Evolutionary conservation across 2,113 vertebrate genomes (phyloP).

Genomic region (Catagonus wagneri): DNA sequence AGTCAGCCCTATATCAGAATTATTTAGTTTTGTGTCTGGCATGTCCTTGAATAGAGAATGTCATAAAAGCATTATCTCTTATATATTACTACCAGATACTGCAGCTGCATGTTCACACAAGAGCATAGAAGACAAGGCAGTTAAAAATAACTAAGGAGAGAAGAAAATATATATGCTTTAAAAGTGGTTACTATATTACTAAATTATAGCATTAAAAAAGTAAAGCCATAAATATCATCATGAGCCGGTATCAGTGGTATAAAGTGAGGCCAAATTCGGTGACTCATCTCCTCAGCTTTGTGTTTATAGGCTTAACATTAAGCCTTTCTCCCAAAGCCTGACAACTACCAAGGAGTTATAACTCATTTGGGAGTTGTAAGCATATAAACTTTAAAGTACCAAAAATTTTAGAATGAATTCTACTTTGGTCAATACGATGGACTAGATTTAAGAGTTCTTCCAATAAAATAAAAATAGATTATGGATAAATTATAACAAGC

Average conservation of each 20-base stretch:
- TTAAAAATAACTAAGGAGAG: conserved; percentile 19
- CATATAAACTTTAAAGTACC: not conserved
- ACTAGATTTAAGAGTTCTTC: not conserved
- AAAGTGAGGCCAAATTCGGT: not conserved
- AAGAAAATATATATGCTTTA: not conserved
- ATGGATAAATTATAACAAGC: not conserved
- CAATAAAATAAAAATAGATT: conserved; percentile 1
- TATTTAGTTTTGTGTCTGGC: not conserved
- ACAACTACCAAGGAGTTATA: not conserved
- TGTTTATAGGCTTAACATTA: not conserved
- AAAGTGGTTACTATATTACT: not conserved
- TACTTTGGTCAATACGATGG: not conserved
- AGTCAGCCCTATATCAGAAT: not conserved
- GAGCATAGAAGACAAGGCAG: not conserved
- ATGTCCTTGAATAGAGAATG: conserved; percentile 36
- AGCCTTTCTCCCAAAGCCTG: not conserved
- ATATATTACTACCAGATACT: not conserved
- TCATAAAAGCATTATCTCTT: conserved; percentile 31
- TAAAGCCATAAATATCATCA: conserved; percentile 18
- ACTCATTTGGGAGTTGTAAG: not conserved
- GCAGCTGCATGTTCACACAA: not conserved
- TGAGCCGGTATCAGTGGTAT: not conserved
- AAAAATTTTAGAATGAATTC: not conserved
- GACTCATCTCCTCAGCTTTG: not conserved
- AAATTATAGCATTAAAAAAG: conserved; percentile 11